Base-by-base conservation (phyloP, 30 jellyfish, hydroid and myxozoan genomes). In the Rhopilema esculentum region DNA sequence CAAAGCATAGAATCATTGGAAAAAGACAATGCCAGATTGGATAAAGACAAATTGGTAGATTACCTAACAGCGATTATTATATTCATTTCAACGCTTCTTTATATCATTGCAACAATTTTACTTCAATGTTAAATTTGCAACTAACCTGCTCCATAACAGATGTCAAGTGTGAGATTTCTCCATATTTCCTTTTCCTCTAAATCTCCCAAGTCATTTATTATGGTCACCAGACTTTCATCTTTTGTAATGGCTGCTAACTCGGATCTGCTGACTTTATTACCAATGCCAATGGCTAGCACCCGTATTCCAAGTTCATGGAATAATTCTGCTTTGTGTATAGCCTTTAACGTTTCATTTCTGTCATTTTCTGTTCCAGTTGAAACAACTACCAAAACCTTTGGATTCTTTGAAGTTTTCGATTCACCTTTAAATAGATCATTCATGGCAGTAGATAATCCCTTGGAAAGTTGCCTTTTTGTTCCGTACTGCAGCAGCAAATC, bases 321-420 rank as follows among this genome's bases (percentile, higher is more conserved):
- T n/a, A 69, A 69, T 31, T 87, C 95, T 0, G 97, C 98, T 6
- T 76, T 86, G 33, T 20, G 68, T 25, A 61, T 67, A 8, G 98
- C 97, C 8, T 72, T 91, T 29, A 31, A 77, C 16, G 87, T 76
- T 22, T 85, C 97, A 4, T 72, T 82, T 22, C 28, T 89, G n/a
- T 66, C 77, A 1, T 89, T 82, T 65, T 92, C 97, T 1, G 86
- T 65, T 27, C 98, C 98, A 83, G 93, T 89, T 23, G 98, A 86
- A 69, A 92, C 48, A 66, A 92, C 51, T 57, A 86, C 40, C 76
- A 92, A 78, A 51, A 92, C 20, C 12, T 68, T 78, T 23, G 94
- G 80, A 1, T 74, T 87, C 61, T 77, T 72, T 17, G 72, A 51
- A n/a, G 92, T 64, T 12, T 40, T 40, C 12, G 57, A 40, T 33